A percentile compares a stretch with the other conserved stretches of the same genome.
Conservation (phyloP, 2,888 invertebrate genomes). For the Scaptomyza polygonia region DNA sequence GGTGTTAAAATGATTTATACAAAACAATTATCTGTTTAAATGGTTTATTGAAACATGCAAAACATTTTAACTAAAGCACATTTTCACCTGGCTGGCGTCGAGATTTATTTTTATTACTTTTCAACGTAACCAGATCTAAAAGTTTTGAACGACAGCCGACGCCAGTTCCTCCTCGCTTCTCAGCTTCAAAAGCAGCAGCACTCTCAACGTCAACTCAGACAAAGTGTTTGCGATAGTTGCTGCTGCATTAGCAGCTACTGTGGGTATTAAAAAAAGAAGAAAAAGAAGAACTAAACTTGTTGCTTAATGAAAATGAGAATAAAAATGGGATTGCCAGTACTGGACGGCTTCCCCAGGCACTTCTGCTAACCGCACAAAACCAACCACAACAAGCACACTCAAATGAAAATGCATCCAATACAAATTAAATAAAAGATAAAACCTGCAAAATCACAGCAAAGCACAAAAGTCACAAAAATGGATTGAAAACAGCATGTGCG, state of each 20-base stretch:
- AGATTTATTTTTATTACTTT: conserved; percentile 75
- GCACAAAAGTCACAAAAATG: conserved; percentile 25
- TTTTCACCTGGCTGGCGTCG: conserved; percentile 35
- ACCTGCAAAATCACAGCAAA: conserved; percentile 30
- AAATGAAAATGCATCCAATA: conserved; percentile 58
- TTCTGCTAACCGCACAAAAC: conserved; percentile 24
- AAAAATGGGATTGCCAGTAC: conserved; percentile 40
- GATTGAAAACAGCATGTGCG: neutral
- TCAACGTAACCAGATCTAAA: conserved; percentile 74
- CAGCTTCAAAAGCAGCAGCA: neutral
- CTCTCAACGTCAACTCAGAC: conserved; percentile 16
- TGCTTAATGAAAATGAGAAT: conserved; percentile 60
- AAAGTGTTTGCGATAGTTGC: conserved; percentile 67
- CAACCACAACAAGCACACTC: conserved; percentile 52
- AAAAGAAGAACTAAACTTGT: conserved; percentile 61
- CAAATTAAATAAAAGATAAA: conserved; percentile 65
- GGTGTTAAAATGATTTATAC: conserved; percentile 67
- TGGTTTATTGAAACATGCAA: conserved; percentile 74
- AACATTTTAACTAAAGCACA: conserved; percentile 49
- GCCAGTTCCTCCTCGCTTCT: conserved; percentile 21
- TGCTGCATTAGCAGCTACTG: conserved; percentile 48
- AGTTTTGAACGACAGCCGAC: conserved; percentile 64
- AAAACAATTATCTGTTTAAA: conserved; percentile 79
- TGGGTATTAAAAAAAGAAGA: neutral
- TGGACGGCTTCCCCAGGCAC: conserved; percentile 13